These are phyloP conservation scores for Eristalis pertinax DNA, from an alignment of 2,888 invertebrate genomes.

Conservation along the genomic window DNA sequence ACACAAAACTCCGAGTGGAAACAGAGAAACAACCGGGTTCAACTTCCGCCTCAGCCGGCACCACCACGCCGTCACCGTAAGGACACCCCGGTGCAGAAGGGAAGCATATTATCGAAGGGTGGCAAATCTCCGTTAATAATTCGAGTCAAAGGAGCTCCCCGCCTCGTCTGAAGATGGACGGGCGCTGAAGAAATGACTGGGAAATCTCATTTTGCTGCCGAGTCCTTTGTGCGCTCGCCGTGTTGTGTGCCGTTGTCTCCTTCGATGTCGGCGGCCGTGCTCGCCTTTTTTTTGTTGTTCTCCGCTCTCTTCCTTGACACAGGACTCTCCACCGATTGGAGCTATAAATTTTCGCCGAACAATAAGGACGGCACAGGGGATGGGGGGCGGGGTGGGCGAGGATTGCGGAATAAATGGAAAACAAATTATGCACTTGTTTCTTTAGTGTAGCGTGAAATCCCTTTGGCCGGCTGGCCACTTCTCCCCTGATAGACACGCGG, in stretches of 20 bases:
- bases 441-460: slow-evolving; percentile 69
- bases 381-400: not conserved
- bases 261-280: slow-evolving; percentile 1
- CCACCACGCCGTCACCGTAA: not conserved
- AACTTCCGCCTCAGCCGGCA: not conserved
- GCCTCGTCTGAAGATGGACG: not conserved
- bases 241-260: slow-evolving; percentile 18
- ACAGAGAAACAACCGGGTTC: slow-evolving; percentile 7
- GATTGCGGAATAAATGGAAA: slow-evolving; percentile 53
- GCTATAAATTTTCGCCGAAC: slow-evolving; percentile 67
- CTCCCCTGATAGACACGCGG: not conserved
- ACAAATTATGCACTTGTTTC: slow-evolving; percentile 72
- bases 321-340: slow-evolving; percentile 59
- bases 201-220: slow-evolving; percentile 66
- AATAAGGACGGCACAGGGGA: slow-evolving; percentile 21
- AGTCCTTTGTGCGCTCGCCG: slow-evolving; percentile 53
- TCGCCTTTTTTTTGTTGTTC: not conserved
- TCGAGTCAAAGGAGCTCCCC: slow-evolving; percentile 41
- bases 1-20: slow-evolving; percentile 43
- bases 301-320: slow-evolving; percentile 49
- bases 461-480: slow-evolving; percentile 37
- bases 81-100: slow-evolving; percentile 40
- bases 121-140: slow-evolving; percentile 72
- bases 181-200: slow-evolving; percentile 35
- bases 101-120: slow-evolving; percentile 67